Base-by-base conservation (phyloP, 2,113 vertebrate genomes). In the Ursus arctos region DNA sequence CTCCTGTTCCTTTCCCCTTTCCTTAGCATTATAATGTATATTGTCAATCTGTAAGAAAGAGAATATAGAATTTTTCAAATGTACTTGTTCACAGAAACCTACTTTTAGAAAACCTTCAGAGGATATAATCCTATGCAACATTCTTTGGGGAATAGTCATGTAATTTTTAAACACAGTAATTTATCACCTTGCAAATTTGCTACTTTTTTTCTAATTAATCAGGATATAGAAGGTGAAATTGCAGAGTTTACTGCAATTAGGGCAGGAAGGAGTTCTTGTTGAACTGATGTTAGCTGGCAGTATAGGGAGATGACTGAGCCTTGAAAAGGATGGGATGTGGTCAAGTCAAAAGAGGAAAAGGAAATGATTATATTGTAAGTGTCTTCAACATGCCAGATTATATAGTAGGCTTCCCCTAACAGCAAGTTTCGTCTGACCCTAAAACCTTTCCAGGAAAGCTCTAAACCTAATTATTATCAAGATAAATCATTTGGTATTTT, bases 191-290 rank as follows among this genome's bases (percentile, higher is more conserved):
- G 74, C 51, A 76, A 89, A 49, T 33, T 43, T 77, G 16, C 67
- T 79, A 69, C 33, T 87, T 86, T 53, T 74, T 93, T 97, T 49
- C 59, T 72, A 84, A 90, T 92, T 81, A 95, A 90, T 94, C 36
- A 97, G 80, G 65, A 93, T 43, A 69, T 47, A 59, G 47, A 87
- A 88, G 40, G 1, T 91, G 47, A 82, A 84, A 72, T 72, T 93
- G 40, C 19, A 94, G 69, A 26, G 8, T 92, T 90, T 71, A 47
- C 14, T 91, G 26, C 47, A 79, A 91, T 88, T 93, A 94, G 47
- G 24, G 16, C 49, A 74, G 31, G 47, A 88, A 91, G 33, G 10
- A 77, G 4, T 61, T 93, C 53, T 57, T 77, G 18, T 36, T 82
- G 19, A 95, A 74, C 15, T 72, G 49, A 77, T 94, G 7, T 43